Conservation (phyloP, 1,140 invertebrate genomes). For the Dryas iulia region DNA sequence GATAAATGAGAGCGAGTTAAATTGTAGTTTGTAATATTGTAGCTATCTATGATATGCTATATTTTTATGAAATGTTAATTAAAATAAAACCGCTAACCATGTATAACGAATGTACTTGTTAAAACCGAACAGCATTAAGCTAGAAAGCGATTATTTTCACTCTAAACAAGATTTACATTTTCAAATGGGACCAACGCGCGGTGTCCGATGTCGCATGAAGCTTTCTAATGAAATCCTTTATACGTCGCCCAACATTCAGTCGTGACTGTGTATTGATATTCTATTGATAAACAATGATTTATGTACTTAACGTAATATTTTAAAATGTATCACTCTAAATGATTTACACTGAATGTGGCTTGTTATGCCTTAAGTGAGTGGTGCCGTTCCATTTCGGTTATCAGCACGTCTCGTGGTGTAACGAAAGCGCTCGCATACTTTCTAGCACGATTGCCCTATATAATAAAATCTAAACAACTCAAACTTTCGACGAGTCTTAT, state of each 20-base stretch:
- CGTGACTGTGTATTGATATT: constrained; percentile 49
- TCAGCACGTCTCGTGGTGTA: constrained; percentile 48
- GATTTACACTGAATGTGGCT: constrained; percentile 6
- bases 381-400: constrained; percentile 36
- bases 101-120: not conserved
- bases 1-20: not conserved
- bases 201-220: constrained; percentile 49
- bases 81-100: not conserved
- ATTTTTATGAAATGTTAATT: not conserved
- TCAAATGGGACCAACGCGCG: constrained; percentile 42
- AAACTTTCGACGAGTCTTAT: constrained; percentile 45
- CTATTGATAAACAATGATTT: not conserved
- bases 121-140: not conserved
- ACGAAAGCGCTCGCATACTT: constrained; percentile 53
- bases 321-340: constrained; percentile 13
- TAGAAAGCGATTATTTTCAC: constrained; percentile 45
- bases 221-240: constrained; percentile 61
- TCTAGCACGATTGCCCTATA: constrained; percentile 60
- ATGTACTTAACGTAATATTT: not conserved
- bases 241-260: constrained; percentile 36
- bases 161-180: constrained; percentile 48
- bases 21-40: not conserved
- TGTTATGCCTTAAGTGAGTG: constrained; percentile 14
- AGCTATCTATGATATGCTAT: not conserved
- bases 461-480: constrained; percentile 44